Base-by-base conservation (phyloP, 37 sponge, comb jelly and placozoan species). In the Spongia lamella region DNA sequence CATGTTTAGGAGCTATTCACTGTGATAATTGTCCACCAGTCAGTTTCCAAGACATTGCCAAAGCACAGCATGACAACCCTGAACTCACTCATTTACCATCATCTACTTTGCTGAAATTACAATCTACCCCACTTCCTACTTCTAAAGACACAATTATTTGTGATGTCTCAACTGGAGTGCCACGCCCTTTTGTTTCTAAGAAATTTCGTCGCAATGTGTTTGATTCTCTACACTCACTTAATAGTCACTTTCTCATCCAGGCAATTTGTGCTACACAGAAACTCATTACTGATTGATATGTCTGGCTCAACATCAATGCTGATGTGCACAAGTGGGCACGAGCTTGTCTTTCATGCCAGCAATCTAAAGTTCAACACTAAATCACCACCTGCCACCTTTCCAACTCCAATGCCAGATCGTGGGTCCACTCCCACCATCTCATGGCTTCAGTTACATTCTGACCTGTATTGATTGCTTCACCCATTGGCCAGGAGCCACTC, bases 211-310 rank as follows among this genome's bases (percentile, higher is more conserved):
- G 61, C n/a, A 22, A 7, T 25, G 61, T 75, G 1, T 75, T 61
- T 27, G 2, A 59, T 75, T 34, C 64, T n/a, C 59, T 82, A 26
- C 83, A 74, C 51, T 73, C 83, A 27, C 64, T n/a, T 58, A 73
- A 26, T 75, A 74, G 37, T 73, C 83, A 27, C 33, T 73, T 25
- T 66, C 83, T 27, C 83, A 82, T 63, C 83, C 75, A 15, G 67
- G 83, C 57, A 73, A n/a, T 73, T 43, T 7, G 75, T 21, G 83
- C 68, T 7, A 75, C 83, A 15, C 83, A 65, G 4, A 58, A 36
- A 0, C 75, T 82, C 38, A 82, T 74, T 21, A 56, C 70, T 40
- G 36, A 57, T 21, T 17, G 70, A 9, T 79, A 30, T 52, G 60
- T 79, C 26, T 68, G 70, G 70, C 80, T 70, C 35, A 47, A 49